phyloP scores from a whole-genome alignment of 2,888 invertebrate species.

The Diarsia mendica region DNA sequence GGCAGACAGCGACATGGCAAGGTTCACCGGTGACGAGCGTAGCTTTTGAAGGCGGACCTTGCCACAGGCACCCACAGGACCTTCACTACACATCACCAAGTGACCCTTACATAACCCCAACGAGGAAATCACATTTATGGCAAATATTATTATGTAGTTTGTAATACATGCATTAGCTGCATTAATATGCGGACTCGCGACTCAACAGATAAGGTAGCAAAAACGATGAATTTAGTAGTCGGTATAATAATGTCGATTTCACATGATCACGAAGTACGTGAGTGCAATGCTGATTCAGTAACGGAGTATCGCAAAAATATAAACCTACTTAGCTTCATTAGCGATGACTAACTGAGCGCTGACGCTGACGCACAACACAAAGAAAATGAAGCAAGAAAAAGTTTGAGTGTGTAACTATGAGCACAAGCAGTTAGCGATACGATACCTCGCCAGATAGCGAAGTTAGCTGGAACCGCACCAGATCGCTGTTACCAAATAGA shows the following conservation, averaged over 20 bases:
- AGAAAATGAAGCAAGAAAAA: conserved; percentile 56
- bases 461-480: conserved; percentile 22
- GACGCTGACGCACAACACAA: conserved; percentile 66
- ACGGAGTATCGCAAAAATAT: conserved; percentile 58
- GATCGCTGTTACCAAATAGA: conserved; percentile 33
- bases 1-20: not conserved
- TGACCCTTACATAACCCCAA: conserved; percentile 16
- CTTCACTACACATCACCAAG: not conserved
- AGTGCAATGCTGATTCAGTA: conserved; percentile 64
- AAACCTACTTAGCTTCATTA: conserved; percentile 62
- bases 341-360: conserved; percentile 62
- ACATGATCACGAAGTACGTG: conserved; percentile 50
- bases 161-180: conserved; percentile 23
- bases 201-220: conserved; percentile 17
- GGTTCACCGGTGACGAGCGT: not conserved
- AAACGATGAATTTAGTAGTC: conserved; percentile 28
- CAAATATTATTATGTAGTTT: conserved; percentile 13
- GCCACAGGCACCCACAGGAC: not conserved
- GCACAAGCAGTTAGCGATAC: conserved; percentile 31
- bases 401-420: conserved; percentile 39
- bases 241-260: conserved; percentile 33
- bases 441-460: conserved; percentile 8
- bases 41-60: conserved; percentile 7
- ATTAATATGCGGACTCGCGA: conserved; percentile 13
- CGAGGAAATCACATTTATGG: conserved; percentile 12